phyloP scores from a whole-genome alignment of 92 coral and sea anemone species.

The Pocillopora grandis region DNA sequence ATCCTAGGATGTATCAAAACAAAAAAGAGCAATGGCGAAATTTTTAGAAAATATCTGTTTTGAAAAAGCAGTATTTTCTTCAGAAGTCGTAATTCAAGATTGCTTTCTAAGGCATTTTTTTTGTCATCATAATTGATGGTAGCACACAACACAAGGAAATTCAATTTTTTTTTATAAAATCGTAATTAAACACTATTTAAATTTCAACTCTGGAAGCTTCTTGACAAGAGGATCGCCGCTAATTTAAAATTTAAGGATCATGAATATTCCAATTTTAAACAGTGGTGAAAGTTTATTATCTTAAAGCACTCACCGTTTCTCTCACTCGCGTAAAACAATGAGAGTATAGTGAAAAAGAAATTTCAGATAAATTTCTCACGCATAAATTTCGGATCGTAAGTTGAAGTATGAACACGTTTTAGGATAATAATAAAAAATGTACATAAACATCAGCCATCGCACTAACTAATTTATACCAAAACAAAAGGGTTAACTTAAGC shows the following conservation, averaged over 20 bases:
- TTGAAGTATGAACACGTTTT: neutral
- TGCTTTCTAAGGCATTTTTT: neutral
- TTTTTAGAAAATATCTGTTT: no score
- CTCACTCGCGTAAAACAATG: neutral
- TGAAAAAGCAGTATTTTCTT: neutral
- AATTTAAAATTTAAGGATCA: slow-evolving; percentile 18
- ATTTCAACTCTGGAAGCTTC: neutral
- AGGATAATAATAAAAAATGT: slow-evolving; percentile 11
- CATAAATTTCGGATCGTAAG: neutral
- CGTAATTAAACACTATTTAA: neutral
- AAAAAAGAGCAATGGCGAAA: slow-evolving; percentile 1
- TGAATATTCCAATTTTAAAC: slow-evolving; percentile 12
- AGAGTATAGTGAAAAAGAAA: neutral
- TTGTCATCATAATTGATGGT: neutral
- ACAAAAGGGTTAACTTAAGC: slow-evolving; percentile 11
- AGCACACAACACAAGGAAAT: neutral
- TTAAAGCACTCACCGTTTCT: neutral
- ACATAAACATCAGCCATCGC: neutral
- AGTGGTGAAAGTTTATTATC: neutral
- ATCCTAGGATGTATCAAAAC: neutral
- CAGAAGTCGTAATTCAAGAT: neutral
- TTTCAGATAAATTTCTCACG: neutral
- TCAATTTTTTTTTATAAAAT: neutral
- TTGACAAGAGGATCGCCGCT: neutral
- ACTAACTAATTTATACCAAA: slow-evolving; percentile 11